Conservation (phyloP, 1,140 invertebrate species). For the Atta colombica region DNA sequence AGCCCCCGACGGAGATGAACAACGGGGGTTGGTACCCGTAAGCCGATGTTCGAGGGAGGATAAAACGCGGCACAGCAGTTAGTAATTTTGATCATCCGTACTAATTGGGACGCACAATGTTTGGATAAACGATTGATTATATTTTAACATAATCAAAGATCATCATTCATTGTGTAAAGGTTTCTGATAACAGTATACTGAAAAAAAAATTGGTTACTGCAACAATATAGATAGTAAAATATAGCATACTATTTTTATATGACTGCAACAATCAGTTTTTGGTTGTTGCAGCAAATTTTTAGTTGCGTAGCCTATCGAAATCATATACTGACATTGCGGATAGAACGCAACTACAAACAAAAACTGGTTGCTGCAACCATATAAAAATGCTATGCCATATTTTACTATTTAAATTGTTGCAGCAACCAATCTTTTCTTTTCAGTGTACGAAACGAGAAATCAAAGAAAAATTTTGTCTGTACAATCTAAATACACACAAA, state of each 20-base stretch:
- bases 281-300: no score
- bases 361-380: no score
- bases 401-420: no score
- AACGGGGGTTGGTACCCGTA: conserved; percentile 34
- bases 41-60: conserved; percentile 18
- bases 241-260: no score
- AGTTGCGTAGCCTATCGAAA: no score
- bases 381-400: no score
- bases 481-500: not conserved
- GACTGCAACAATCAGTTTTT: no score
- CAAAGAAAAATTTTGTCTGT: not conserved
- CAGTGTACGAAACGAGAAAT: not conserved
- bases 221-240: no score
- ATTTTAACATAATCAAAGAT: conserved; percentile 27
- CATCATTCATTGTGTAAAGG: not conserved
- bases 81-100: conserved; percentile 55
- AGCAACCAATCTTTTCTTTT: no score
- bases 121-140: conserved; percentile 34
- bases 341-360: no score
- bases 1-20: conserved; percentile 55
- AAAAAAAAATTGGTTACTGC: not conserved
- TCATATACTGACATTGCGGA: no score
- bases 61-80: conserved; percentile 2
- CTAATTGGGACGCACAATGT: conserved; percentile 44
- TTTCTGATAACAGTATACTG: not conserved